phyloP scores from a whole-genome alignment of 2,797 vertebrate species.

The Prionace glauca region DNA sequence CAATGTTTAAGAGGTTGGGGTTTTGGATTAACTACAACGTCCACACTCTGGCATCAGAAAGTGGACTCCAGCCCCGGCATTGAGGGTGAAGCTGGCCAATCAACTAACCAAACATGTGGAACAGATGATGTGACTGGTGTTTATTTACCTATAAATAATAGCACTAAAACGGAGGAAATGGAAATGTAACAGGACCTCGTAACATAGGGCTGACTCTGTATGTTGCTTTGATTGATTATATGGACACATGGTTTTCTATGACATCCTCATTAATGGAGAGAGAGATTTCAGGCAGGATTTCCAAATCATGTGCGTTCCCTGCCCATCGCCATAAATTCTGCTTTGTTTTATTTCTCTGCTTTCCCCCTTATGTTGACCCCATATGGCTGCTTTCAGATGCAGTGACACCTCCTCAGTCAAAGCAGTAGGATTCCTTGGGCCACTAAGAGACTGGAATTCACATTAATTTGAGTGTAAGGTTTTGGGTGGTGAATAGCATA shows the following conservation, averaged over 20 bases:
- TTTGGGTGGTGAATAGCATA: not conserved
- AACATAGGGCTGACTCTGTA: not conserved
- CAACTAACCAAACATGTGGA: conserved; percentile 5
- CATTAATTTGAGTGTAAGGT: not conserved
- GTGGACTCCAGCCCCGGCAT: not conserved
- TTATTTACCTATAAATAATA: conserved; percentile 30
- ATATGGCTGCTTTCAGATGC: not conserved
- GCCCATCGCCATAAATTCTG: not conserved
- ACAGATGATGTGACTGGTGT: not conserved
- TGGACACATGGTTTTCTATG: not conserved
- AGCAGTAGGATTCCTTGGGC: not conserved
- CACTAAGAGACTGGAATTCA: not conserved
- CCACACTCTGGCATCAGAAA: not conserved
- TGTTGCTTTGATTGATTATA: conserved; percentile 29
- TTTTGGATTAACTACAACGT: not conserved
- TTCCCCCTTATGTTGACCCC: not conserved
- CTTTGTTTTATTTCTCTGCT: not conserved
- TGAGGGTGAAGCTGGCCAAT: not conserved
- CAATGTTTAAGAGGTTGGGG: not conserved
- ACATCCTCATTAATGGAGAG: not conserved
- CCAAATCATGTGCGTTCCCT: not conserved
- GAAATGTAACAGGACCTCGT: conserved; percentile 3
- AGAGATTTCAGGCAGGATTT: conserved; percentile 15
- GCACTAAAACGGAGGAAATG: conserved; percentile 35
- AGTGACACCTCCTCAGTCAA: not conserved